Conservation (phyloP, 2,888 invertebrate genomes). For the Cistogaster globosa region DNA sequence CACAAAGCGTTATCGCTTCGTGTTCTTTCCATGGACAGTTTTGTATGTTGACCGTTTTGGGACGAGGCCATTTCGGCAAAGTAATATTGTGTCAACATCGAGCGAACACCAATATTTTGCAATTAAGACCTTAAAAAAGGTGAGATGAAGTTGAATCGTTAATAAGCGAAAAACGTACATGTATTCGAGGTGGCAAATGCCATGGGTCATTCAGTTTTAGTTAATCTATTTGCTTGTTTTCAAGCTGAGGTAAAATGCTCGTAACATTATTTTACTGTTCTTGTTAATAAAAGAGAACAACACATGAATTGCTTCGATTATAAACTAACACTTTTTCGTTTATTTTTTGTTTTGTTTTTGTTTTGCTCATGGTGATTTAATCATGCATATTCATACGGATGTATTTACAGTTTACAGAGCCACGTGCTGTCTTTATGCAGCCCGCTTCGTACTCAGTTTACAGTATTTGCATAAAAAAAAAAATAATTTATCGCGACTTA, state of each 20-base stretch:
- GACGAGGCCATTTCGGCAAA: slow-evolving; percentile 99
- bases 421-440: slow-evolving; percentile 99
- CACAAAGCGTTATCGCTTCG: slow-evolving; percentile 84
- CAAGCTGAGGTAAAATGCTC: slow-evolving; percentile 93
- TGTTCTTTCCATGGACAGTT: slow-evolving; percentile 94
- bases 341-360: background rate
- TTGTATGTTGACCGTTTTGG: slow-evolving; percentile 97
- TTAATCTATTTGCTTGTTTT: slow-evolving; percentile 99
- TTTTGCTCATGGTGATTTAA: slow-evolving; percentile 96
- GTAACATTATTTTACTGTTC: no score
- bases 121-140: slow-evolving; percentile 99
- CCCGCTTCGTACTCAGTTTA: slow-evolving; percentile 98
- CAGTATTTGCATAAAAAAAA: slow-evolving; percentile 99
- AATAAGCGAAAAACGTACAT: slow-evolving; percentile 98
- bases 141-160: slow-evolving; percentile 99
- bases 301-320: no score
- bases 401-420: slow-evolving; percentile 99
- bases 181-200: slow-evolving; percentile 99
- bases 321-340: background rate
- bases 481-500: slow-evolving; percentile 99
- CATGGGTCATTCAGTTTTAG: slow-evolving; percentile 98
- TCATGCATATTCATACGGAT: slow-evolving; percentile 99
- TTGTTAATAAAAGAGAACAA: no score
- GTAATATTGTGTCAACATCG: slow-evolving; percentile 97
- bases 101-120: slow-evolving; percentile 96